Conservation (phyloP, 1,140 invertebrate species). For the Piezodorus guildinii region DNA sequence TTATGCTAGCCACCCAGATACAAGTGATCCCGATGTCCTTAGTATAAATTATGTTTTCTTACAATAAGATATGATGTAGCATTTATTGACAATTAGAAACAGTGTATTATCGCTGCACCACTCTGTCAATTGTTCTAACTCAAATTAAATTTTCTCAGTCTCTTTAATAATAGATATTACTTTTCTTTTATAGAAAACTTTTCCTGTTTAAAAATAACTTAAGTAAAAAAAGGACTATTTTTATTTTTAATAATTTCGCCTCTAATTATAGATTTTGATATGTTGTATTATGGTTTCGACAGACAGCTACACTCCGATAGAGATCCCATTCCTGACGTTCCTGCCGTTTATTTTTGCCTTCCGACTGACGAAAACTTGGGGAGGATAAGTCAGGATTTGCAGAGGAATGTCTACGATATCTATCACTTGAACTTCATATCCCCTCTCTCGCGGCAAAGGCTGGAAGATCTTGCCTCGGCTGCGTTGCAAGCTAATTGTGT, state of each 20-base stretch:
- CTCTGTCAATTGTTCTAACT: too few relatives aligned
- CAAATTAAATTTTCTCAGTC: too few relatives aligned
- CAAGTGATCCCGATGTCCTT: too few relatives aligned
- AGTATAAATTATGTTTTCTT: too few relatives aligned
- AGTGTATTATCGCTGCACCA: too few relatives aligned
- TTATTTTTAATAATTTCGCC: not conserved
- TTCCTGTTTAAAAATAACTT: too few relatives aligned
- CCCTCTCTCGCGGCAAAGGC: slow-evolving; percentile 82
- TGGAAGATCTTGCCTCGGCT: slow-evolving; percentile 90
- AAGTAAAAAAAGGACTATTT: too few relatives aligned
- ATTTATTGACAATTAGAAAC: too few relatives aligned
- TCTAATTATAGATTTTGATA: slow-evolving; percentile 1
- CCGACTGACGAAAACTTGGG: slow-evolving; percentile 95
- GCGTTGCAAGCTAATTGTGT: slow-evolving; percentile 81
- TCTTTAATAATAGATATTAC: too few relatives aligned
- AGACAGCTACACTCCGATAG: slow-evolving; percentile 82
- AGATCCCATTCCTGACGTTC: slow-evolving; percentile 94
- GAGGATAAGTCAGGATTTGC: slow-evolving; percentile 84
- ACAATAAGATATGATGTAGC: too few relatives aligned
- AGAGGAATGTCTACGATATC: slow-evolving; percentile 83
- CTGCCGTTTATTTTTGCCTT: slow-evolving; percentile 95
- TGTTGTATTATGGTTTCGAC: slow-evolving; percentile 14
- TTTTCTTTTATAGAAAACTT: too few relatives aligned
- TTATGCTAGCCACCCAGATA: too few relatives aligned
- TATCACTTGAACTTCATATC: slow-evolving; percentile 98